Evolutionary conservation across 2,888 invertebrate genomes (phyloP).

Genomic region (Fragum fragum): DNA sequence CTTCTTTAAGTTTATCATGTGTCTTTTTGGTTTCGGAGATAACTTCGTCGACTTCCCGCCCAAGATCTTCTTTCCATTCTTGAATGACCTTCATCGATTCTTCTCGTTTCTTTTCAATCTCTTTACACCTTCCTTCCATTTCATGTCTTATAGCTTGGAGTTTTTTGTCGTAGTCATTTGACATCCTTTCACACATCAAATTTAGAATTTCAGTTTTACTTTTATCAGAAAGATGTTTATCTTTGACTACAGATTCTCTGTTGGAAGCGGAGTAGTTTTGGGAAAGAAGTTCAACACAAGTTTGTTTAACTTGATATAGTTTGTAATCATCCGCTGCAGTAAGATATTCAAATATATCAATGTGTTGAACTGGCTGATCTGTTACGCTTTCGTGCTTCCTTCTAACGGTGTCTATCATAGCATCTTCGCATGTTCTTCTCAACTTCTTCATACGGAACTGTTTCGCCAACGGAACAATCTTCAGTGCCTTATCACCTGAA

Average conservation of each 20-base stretch:
- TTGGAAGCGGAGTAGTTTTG: conserved; percentile 2
- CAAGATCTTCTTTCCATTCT: conserved; percentile 48
- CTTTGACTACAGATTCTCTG: conserved; percentile 35
- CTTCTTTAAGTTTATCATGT: conserved; percentile 37
- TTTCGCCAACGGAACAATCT: conserved; percentile 45
- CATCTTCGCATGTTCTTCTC: conserved; percentile 34
- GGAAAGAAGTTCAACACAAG: conserved; percentile 51
- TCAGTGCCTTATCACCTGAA: conserved; percentile 47
- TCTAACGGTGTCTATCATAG: conserved; percentile 20
- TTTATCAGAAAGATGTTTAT: conserved; percentile 49
- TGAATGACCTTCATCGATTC: conserved; percentile 36
- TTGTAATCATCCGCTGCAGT: conserved; percentile 44
- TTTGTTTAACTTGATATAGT: conserved; percentile 33
- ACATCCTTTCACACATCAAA: conserved; percentile 48
- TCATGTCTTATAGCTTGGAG: conserved; percentile 36
- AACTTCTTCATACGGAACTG: conserved; percentile 39
- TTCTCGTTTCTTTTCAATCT: conserved; percentile 38
- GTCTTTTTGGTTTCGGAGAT: conserved; percentile 15
- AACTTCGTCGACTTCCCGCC: conserved; percentile 40
- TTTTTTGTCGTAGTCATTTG: conserved; percentile 31
- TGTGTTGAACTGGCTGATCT: conserved; percentile 8
- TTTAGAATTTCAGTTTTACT: conserved; percentile 52
- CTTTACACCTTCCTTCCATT: conserved; percentile 34
- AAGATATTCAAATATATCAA: conserved; percentile 40
- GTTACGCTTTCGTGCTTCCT: conserved; percentile 12